Base-by-base conservation (phyloP, 2,797 vertebrate genomes). In the Girardinus metallicus region DNA sequence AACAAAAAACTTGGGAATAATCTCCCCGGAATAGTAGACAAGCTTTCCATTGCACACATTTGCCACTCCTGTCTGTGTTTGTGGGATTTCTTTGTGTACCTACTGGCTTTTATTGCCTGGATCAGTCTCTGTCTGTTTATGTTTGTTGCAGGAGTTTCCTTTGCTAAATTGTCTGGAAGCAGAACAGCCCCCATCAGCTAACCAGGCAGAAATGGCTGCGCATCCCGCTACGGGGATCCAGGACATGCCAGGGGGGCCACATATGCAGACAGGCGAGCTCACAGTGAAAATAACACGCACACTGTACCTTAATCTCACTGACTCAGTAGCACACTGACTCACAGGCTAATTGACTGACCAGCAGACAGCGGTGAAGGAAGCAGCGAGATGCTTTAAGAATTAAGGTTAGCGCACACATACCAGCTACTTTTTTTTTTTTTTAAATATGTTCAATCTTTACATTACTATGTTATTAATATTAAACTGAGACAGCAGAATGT, bases 131-230 rank as follows among this genome's bases (percentile, higher is more conserved):
- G 93, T 95, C 94, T 95, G 57, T 95, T 96, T 96, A 93, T 95
- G 91, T 95, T 96, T 94, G 93, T 91, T 92, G 95, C 94, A 93
- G 95, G 89, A 90, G 90, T 94, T 95, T 96, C 91, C 88, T 91
- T 95, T 95, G 96, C 95, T 97, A 97, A 97, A 97, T 96, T 94
- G 96, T 96, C 94, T 95, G 96, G 95, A 95, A 97, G 95, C 95
- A 93, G 92, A 95, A 84, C 91, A 94, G 95, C 93, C 95, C 95
- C 88, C 91, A 96, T 96, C 96, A 97, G 96, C 94, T 97, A 96
- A 97, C 97, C 97, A 97, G 93, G 96, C 96, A 97, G 96, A 96
- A 97, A 97, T 96, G 92, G 91, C 93, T 87, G 11, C 90, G 66
- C 87, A 88, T 92, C 87, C 89, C 21, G 5, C 86, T 78, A 89